A percentile compares a stretch with the other conserved stretches of the same genome.
Conservation (phyloP, 2,797 vertebrate species). For the Aselliscus stoliczkanus region DNA sequence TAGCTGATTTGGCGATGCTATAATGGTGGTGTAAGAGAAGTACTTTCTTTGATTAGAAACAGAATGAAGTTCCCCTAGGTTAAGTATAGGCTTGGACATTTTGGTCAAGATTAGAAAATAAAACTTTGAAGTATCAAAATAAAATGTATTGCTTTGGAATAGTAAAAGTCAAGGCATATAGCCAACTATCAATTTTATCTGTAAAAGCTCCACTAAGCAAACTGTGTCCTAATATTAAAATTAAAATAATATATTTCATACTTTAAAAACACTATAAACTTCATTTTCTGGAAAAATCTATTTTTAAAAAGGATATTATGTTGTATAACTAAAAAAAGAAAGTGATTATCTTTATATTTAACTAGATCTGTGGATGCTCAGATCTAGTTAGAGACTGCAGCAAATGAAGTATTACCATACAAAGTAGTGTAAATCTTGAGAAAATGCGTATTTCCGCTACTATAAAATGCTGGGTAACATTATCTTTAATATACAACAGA, state of each 20-base stretch:
- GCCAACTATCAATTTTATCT: neutral
- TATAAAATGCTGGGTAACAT: neutral
- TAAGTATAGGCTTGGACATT: neutral
- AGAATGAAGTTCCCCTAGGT: neutral
- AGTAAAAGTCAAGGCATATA: neutral
- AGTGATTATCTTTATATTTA: neutral
- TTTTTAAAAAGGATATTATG: neutral
- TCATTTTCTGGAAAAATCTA: neutral
- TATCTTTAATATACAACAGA: neutral
- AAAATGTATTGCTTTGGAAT: neutral
- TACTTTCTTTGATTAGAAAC: neutral
- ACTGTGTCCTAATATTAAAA: neutral
- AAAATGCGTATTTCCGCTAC: neutral
- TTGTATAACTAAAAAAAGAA: neutral
- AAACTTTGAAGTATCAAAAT: neutral
- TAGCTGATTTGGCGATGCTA: neutral
- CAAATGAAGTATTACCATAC: neutral
- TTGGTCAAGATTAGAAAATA: constrained; percentile 1
- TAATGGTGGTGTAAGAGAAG: neutral
- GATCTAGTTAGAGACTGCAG: neutral
- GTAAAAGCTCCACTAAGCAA: neutral
- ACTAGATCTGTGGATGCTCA: neutral
- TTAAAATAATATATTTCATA: neutral
- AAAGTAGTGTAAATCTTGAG: neutral
- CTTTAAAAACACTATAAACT: neutral